A percentile compares a stretch with the other conserved stretches of the same genome.
phyloP scores from a whole-genome alignment of 2,888 invertebrate species.

The Glaucopsyche alexis region DNA sequence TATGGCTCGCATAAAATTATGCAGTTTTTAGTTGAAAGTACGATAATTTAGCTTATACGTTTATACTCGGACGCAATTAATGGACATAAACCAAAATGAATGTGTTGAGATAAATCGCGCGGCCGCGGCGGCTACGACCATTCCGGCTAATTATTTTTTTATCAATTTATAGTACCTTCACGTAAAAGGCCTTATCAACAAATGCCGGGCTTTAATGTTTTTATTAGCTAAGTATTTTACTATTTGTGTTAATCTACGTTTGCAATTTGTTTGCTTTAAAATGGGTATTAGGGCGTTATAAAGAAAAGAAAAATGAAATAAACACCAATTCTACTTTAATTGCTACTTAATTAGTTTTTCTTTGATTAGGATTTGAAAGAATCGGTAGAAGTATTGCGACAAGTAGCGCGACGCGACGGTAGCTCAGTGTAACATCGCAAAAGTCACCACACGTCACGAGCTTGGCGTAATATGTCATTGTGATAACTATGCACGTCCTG shows the following conservation, averaged over 20 bases:
- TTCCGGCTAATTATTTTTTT: slow-evolving; percentile 26
- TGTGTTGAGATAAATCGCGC: slow-evolving; percentile 26
- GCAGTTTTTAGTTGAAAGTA: slow-evolving; percentile 18
- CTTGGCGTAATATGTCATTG: neutral
- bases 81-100: slow-evolving; percentile 27
- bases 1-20: slow-evolving; percentile 19
- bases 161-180: slow-evolving; percentile 23
- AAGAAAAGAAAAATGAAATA: too few species aligned
- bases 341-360: neutral
- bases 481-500: neutral
- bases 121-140: neutral
- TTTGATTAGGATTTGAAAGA: neutral
- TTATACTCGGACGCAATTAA: slow-evolving; percentile 23
- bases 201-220: neutral
- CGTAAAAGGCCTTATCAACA: neutral
- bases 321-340: too few species aligned
- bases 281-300: too few species aligned
- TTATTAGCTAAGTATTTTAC: neutral
- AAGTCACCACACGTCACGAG: neutral
- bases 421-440: neutral
- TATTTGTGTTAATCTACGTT: neutral
- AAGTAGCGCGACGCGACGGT: neutral
- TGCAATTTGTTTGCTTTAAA: neutral
- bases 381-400: neutral
- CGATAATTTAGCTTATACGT: slow-evolving; percentile 19